A percentile compares a stretch with the other conserved stretches of the same genome.
Evolutionary conservation across 1,140 invertebrate genomes (phyloP).

Genomic region (Zophobas morio): DNA sequence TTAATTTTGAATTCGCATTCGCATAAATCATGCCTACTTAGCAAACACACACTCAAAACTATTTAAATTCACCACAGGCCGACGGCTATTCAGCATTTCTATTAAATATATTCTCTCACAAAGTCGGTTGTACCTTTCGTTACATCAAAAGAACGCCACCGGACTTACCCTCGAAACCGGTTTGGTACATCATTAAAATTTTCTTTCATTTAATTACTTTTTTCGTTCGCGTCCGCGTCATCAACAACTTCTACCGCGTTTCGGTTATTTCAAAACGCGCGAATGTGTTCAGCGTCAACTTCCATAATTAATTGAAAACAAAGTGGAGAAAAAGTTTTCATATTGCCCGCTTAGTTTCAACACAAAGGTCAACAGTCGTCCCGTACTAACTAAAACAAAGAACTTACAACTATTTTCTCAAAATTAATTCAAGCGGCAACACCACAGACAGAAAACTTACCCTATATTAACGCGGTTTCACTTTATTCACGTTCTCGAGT

Average conservation of each 20-base stretch:
- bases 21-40: slow-evolving; percentile 20
- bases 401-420: neutral
- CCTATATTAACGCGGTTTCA: no score
- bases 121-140: neutral
- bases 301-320: slow-evolving; percentile 30
- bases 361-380: neutral
- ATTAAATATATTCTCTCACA: slow-evolving; percentile 19
- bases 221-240: neutral
- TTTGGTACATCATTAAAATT: neutral
- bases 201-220: slow-evolving; percentile 16
- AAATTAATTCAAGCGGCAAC: no score
- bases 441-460: no score
- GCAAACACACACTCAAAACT: slow-evolving; percentile 27
- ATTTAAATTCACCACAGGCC: slow-evolving; percentile 15
- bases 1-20: slow-evolving; percentile 36
- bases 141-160: slow-evolving; percentile 23
- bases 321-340: slow-evolving; percentile 37
- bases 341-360: slow-evolving; percentile 34
- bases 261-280: slow-evolving; percentile 2
- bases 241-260: slow-evolving; percentile 16
- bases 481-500: no score
- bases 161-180: neutral
- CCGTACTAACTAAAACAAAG: neutral
- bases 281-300: slow-evolving; percentile 5
- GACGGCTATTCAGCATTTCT: slow-evolving; percentile 16